A percentile compares a stretch with the other conserved stretches of the same genome.
Evolutionary conservation across 2,113 vertebrate genomes (phyloP).

Genomic region (Bufo bufo): DNA sequence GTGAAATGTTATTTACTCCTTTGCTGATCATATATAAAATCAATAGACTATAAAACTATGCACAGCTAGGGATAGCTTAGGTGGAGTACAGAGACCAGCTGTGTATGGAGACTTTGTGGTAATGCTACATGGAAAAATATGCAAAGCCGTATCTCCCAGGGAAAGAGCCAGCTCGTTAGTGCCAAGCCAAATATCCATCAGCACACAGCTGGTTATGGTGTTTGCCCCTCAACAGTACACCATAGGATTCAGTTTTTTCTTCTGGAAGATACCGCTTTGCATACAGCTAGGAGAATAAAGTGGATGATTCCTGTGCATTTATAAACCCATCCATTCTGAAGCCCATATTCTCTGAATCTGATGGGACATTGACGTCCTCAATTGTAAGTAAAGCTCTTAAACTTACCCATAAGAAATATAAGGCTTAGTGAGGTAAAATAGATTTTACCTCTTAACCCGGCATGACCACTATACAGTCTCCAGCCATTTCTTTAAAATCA

Average conservation of each 20-base stretch:
- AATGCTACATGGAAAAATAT: no score
- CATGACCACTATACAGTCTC: slow-evolving; percentile 25
- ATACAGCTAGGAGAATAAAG: not conserved
- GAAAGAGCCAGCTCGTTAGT: no score
- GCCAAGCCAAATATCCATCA: no score
- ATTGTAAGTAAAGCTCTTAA: not conserved
- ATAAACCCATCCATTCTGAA: not conserved
- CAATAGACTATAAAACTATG: no score
- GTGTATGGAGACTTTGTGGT: no score
- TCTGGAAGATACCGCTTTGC: no score
- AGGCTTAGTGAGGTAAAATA: not conserved
- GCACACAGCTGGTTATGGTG: no score
- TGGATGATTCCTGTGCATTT: not conserved
- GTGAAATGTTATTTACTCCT: not conserved
- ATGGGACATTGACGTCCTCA: not conserved
- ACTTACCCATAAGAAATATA: not conserved
- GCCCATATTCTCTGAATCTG: not conserved
- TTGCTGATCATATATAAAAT: not conserved
- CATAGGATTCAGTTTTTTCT: no score
- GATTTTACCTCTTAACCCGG: slow-evolving; percentile 16
- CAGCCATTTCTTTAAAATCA: slow-evolving; percentile 26
- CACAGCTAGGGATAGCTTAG: no score
- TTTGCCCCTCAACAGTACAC: no score
- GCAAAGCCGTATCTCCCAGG: no score
- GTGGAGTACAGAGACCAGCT: no score